Evolutionary conservation across 2,888 invertebrate species (phyloP).

Genomic region (Quadroppia sp.): DNA sequence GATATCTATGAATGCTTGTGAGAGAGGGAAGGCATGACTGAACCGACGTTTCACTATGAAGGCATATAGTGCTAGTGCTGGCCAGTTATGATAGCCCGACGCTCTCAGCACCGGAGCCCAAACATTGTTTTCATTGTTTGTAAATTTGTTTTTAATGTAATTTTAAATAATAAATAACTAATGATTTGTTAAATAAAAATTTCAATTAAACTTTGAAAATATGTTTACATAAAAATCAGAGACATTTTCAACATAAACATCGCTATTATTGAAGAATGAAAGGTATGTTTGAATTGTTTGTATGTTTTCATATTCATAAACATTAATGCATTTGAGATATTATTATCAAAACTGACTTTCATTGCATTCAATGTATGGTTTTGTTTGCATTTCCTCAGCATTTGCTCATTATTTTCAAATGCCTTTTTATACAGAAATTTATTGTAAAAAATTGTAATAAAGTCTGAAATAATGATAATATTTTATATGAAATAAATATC

Average conservation of each 20-base stretch:
- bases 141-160: not conserved
- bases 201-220: not conserved
- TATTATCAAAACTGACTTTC: too few species aligned
- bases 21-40: not conserved
- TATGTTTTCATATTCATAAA: too few species aligned
- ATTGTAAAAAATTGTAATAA: too few species aligned
- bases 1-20: not conserved
- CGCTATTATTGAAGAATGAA: not conserved
- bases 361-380: too few species aligned
- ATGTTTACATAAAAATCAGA: not conserved
- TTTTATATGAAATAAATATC: too few species aligned
- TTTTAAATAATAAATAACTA: not conserved
- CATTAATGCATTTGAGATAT: too few species aligned
- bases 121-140: not conserved
- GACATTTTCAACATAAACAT: not conserved
- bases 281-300: slow-evolving; percentile 11
- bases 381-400: too few species aligned
- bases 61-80: too few species aligned
- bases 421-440: too few species aligned
- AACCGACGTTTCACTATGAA: not conserved
- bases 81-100: too few species aligned
- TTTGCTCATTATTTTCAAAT: too few species aligned
- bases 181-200: not conserved
- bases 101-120: not conserved
- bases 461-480: too few species aligned